Base-by-base conservation (phyloP, 2,113 vertebrate species). In the Actenoides lindsayi region DNA sequence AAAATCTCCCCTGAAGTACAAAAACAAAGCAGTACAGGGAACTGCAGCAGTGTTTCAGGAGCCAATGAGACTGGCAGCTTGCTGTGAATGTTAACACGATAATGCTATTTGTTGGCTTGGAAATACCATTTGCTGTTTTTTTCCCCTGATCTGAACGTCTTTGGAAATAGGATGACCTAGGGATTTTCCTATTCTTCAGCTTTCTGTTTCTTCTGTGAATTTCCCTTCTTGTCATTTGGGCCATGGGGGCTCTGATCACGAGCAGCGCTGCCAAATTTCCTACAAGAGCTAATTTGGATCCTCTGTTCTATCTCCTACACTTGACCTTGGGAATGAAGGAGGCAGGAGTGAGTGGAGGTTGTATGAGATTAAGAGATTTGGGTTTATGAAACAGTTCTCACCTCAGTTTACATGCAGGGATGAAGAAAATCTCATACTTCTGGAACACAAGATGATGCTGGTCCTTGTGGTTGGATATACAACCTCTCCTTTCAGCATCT, bases 101-200 rank as follows among this genome's bases (percentile, higher is more conserved):
- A 7, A 25, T 82, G 85, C 51, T 94, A 8, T 81, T 91, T 68
- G 24, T 81, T 41, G 44, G 63, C 83, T 70, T 89, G 92, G 90
- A 93, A 92, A 92, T 78, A 57, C 6, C 39, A 33, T 80, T 95
- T 89, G 35, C 42, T 80, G 24, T 0, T 90, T 86, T 93, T 93
- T 42, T 57, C 31, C 57, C 73, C 65, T 62, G 33, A 41, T 62
- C 48, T 8, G 24, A 69, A 76, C 0, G 0, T 91, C 64, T 88
- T 83, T 84, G 83, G 80, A 93, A 89, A 75, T 56, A 73, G 39
- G 44, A 56, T 78, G 56, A 41, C 50, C 35, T 8, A 60, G 65
- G 60, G 83, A 42, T 87, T 95, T 97, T 95, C 80, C 64, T 95
- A 4, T 51, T 94, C 35, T 68, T 81, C 53, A 65, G 62, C 73